Evolutionary conservation across 1,140 invertebrate genomes (phyloP).

Genomic region (Lepidurus apus): DNA sequence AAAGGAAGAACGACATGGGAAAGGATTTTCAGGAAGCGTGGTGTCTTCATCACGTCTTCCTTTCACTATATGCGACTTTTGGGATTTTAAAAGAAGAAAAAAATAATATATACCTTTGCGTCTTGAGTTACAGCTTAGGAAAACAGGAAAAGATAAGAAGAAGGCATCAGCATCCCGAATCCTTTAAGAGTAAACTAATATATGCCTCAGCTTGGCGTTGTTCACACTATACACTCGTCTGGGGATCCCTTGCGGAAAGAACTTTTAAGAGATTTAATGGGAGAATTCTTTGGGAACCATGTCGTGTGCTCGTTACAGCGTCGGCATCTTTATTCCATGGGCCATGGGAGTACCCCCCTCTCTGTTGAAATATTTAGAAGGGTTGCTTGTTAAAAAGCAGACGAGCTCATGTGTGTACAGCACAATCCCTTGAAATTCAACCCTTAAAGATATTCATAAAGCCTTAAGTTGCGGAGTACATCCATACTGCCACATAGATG

Average conservation of each 20-base stretch:
- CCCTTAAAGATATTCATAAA: not conserved
- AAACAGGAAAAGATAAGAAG: conserved; percentile 2
- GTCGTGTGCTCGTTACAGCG: conserved; percentile 17
- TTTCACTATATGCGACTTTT: not conserved
- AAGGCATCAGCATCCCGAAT: not conserved
- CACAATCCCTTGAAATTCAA: conserved; percentile 9
- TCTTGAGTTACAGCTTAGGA: not conserved
- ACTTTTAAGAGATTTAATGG: not conserved
- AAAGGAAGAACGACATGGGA: not conserved
- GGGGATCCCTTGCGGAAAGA: not conserved
- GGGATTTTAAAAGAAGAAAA: not conserved
- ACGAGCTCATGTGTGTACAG: conserved; percentile 14
- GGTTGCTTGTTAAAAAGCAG: conserved; percentile 20
- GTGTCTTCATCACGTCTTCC: not conserved
- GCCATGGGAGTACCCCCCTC: not conserved
- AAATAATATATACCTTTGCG: not conserved
- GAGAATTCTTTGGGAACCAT: not conserved
- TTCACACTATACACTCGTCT: not conserved
- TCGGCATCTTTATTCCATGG: not conserved
- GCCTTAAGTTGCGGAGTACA: not conserved
- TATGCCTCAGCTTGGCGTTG: no score
- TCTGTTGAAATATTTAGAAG: conserved; percentile 16
- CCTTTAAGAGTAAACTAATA: no score
- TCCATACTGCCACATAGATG: not conserved
- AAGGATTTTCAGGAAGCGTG: not conserved